Percentiles rank a stretch among this genome's conserved stretches.
Evolutionary conservation across 2,113 vertebrate species (phyloP).

Genomic region (Peromyscus maniculatus): DNA sequence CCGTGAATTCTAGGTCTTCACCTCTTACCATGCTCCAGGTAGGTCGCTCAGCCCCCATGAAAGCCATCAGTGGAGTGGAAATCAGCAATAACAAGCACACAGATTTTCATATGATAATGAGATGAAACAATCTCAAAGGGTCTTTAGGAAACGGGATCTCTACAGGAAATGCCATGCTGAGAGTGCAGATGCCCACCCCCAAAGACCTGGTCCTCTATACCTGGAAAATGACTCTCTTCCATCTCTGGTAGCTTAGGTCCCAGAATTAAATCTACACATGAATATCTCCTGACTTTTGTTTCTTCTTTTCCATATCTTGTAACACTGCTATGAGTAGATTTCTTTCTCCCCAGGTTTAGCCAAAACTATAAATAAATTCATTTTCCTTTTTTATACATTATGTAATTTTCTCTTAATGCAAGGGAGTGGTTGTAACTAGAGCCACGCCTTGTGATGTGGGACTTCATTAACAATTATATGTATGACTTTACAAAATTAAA

Average conservation of each 20-base stretch:
- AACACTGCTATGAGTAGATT: neutral
- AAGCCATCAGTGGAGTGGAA: neutral
- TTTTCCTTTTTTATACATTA: neutral
- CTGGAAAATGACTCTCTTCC: neutral
- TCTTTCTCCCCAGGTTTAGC: neutral
- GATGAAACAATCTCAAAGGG: neutral
- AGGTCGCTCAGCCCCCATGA: neutral
- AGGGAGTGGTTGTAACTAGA: neutral
- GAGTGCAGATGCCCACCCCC: neutral
- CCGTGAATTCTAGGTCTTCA: neutral
- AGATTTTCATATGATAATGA: neutral
- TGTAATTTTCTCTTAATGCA: neutral
- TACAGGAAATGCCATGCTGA: neutral
- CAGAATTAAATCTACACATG: neutral
- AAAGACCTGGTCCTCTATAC: neutral
- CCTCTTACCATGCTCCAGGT: neutral
- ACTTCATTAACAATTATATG: neutral
- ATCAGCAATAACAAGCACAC: neutral
- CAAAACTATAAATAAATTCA: neutral
- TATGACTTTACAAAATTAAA: neutral
- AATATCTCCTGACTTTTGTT: neutral
- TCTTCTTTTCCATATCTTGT: neutral
- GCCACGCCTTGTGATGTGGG: neutral
- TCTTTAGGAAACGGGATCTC: neutral
- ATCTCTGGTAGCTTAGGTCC: neutral